Base-by-base conservation (phyloP, 37 sponge, comb jelly and placozoan species). In the Ianthella basta region DNA sequence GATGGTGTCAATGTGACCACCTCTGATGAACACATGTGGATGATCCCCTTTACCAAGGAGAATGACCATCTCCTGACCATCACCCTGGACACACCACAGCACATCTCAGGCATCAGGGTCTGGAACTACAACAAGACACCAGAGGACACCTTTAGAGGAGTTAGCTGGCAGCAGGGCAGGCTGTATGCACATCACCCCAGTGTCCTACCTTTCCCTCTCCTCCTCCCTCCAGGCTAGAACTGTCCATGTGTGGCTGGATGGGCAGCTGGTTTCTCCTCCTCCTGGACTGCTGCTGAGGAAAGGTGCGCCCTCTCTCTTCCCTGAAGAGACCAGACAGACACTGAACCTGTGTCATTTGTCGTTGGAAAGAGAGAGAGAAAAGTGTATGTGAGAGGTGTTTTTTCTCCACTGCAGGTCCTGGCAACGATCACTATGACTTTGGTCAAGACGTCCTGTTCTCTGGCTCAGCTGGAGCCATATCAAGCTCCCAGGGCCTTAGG, bases 111-210 rank as follows among this genome's bases (percentile, higher is more conserved):
- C 13, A 21, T 96, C 33, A 53, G 80, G 73, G 59, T 98, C 23
- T 98, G 95, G 96, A 98, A 98, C 84, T 98, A 96, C 87, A 97
- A 97, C 80, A 87, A 89, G 34, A 86, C 91, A 25, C 80, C 86
- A n/a, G 98, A 97, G 59, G 98, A 97, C 83, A 91, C 92, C 59
- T 91, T 87, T 73, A 81, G 89, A 41, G 98, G 98, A 80, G 98
- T 93, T 21, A 64, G 90, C 56, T 20, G 16, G 20, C 15, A 36
- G n/a, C 50, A 44, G 50, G 50, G 50, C 50, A 44, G 50, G 50
- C 21, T 16, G 21, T 50, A 84, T n/a, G 1, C 40, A 37, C 18
- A 34, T 15, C 1, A 8, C 19, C 39, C 44, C 8, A 38, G 55
- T 38, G 32, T 0, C 60, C 25, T 10, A 15, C 16, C 23, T 32